Evolutionary conservation across 2,888 invertebrate genomes (phyloP), one percentile per base, ranked within the genome.

Genomic region (Xanthorhoe designata): DNA sequence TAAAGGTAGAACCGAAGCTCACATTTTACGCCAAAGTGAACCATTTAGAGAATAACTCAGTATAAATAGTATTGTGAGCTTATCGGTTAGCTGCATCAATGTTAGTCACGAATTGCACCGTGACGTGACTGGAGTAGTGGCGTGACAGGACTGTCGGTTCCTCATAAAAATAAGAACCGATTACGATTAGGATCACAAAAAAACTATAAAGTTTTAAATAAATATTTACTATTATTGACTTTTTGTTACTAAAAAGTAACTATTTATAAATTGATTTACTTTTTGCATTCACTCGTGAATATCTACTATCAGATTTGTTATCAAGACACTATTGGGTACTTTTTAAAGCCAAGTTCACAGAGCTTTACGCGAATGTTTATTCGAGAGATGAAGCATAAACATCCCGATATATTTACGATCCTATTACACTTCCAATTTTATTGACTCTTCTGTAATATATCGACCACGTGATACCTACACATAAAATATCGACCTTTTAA

Each of bases 21-120:
- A 54, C 69, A 69, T 73, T 69, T 68, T 63, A 68, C 74, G 70
- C 70, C 73, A 73, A 72, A 72, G 70, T 75, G 75, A 75, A 72
- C 67, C 67, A 67, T 71, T 73, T 70, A 64, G 70, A 79, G 78
- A 79, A 76, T 78, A 79, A 81, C 76, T 74, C 74, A 75, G 78
- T 81, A 83, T 87, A 87, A 87, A 88, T 87, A 86, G 87, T 84
- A 85, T 82, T 75, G 80, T 79, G 77, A 77, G 76, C 78, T 88
- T 90, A 91, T 90, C 92, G 86, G 69, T 78, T 53, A 78, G 76
- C 81, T 78, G 81, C 84, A 90, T 90, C 90, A 80, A 79, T 79
- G 83, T 81, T 81, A 83, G 89, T 90, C 91, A 88, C 90, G 90
- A 87, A 80, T 80, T 82, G 80, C 88, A 87, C 89, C 82, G 76